Base-by-base conservation (phyloP, 2,797 vertebrate genomes). In the Leptoclinus maculatus region DNA sequence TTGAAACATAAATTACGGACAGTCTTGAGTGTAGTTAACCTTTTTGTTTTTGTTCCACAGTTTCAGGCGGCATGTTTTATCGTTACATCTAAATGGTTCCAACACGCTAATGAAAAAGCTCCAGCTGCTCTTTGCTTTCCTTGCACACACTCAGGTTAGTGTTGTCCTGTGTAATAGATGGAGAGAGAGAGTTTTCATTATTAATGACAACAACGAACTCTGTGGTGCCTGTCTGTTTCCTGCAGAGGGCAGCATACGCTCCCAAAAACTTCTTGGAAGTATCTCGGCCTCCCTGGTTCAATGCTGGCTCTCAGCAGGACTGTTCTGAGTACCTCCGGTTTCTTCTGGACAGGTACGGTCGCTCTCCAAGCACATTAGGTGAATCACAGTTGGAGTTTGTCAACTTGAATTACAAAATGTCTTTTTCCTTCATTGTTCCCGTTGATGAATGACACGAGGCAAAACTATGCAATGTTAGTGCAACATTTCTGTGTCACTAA, bases 221-320 rank as follows among this genome's bases (percentile, higher is more conserved):
- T 51, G 38, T 45, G 41, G 32, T 74, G 27, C 58, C 11, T 41
- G 16, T 73, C 2, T 88, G 17, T 87, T 19, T 79, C 86, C 66
- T 88, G 80, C 89, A 99, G 98, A 97, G 98, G 93, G 97, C 98
- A 92, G 98, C 98, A 17, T 99, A 97, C 1, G 97, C 97, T 76
- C 98, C 98, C 80, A 96, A 95, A 85, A 96, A 95, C 92, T 99
- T 99, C 91, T 95, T 99, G 86, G 98, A 99, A 76, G 96, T 93
- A n/a, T 99, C 98, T 69, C 97, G 98, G 65, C 98, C 98, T 13
- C 96, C 98, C 0, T 99, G 98, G 98, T 99, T 99, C 86, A 97
- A 97, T 4, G 90, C 93, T 49, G 96, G 98, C 79, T 98, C 98
- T 21, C 98, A 99, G 87, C 98, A 99, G 91, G 98, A 99, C 93